A percentile compares a stretch with the other conserved stretches of the same genome.
phyloP scores from a whole-genome alignment of 2,797 vertebrate genomes.

The Cercopithecus diana region DNA sequence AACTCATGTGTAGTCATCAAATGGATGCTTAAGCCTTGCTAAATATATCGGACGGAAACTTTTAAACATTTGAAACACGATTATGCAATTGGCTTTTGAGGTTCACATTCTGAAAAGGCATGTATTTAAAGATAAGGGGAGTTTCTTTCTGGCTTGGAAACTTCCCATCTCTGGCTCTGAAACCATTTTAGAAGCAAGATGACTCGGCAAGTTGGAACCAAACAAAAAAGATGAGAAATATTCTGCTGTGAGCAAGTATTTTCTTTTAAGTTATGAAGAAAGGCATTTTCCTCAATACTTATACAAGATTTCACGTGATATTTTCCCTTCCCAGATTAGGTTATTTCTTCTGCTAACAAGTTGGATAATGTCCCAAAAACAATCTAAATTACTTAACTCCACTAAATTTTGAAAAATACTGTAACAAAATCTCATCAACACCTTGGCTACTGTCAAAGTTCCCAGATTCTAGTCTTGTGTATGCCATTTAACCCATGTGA shows the following conservation, averaged over 20 bases:
- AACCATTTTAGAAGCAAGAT: conserved; percentile 65
- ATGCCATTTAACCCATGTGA: neutral
- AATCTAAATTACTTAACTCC: conserved; percentile 58
- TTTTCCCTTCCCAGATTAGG: conserved; percentile 51
- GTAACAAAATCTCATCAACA: neutral
- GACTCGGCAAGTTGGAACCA: conserved; percentile 64
- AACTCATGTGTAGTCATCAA: neutral
- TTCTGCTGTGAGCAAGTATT: conserved; percentile 67
- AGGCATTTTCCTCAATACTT: conserved; percentile 31
- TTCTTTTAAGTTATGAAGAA: conserved; percentile 58
- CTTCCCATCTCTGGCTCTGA: conserved; percentile 46
- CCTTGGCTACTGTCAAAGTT: neutral
- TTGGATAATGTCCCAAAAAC: conserved; percentile 51
- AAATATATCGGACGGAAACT: neutral
- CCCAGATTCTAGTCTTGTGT: neutral
- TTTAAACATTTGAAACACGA: neutral
- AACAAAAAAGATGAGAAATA: conserved; percentile 62
- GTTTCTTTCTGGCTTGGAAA: conserved; percentile 27
- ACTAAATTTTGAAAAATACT: conserved; percentile 57
- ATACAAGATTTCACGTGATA: neutral
- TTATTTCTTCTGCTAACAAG: conserved; percentile 55
- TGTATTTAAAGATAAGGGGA: neutral
- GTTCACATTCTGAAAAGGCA: neutral
- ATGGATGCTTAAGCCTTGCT: neutral
- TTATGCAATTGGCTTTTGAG: neutral